phyloP scores from a whole-genome alignment of 2,888 invertebrate species.

The Andrena dorsata region DNA sequence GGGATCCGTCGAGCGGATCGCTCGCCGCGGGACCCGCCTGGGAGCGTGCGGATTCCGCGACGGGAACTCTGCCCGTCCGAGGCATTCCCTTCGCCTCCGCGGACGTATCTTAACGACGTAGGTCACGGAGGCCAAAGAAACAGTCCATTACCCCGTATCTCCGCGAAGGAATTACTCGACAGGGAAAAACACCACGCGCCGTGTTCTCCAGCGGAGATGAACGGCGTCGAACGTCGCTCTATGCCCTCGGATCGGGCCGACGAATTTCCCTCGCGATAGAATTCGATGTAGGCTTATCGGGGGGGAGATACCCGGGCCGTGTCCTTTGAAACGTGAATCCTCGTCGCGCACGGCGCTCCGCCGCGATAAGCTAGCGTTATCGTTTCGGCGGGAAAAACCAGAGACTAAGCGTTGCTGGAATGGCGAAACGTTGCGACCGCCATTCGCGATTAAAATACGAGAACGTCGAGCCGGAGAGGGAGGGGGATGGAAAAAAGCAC shows the following conservation, averaged over 20 bases:
- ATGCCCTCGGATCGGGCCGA: background rate
- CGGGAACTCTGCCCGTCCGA: constrained; percentile 17
- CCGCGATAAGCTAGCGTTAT: constrained; percentile 7
- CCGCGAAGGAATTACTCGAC: constrained; percentile 65
- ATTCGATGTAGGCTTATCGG: constrained; percentile 50
- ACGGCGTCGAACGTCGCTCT: constrained; percentile 42
- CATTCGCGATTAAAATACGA: constrained; percentile 4
- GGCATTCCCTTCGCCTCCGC: constrained; percentile 28
- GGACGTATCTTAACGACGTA: constrained; percentile 73
- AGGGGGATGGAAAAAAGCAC: constrained; percentile 3
- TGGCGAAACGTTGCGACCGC: no score
- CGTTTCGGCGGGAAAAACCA: background rate
- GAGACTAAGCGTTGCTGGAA: background rate
- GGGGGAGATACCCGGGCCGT: constrained; percentile 45
- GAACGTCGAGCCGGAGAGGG: background rate
- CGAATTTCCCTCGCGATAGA: constrained; percentile 51
- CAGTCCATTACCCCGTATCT: constrained; percentile 71
- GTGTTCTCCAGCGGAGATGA: constrained; percentile 48
- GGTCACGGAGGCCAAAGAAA: constrained; percentile 72
- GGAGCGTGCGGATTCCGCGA: constrained; percentile 49
- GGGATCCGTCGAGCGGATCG: background rate
- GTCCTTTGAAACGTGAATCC: constrained; percentile 38
- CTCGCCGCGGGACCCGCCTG: constrained; percentile 31
- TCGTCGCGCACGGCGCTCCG: background rate
- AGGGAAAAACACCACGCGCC: constrained; percentile 59